Evolutionary conservation across 2,113 vertebrate species (phyloP).

Genomic region (Scophthalmus maximus): DNA sequence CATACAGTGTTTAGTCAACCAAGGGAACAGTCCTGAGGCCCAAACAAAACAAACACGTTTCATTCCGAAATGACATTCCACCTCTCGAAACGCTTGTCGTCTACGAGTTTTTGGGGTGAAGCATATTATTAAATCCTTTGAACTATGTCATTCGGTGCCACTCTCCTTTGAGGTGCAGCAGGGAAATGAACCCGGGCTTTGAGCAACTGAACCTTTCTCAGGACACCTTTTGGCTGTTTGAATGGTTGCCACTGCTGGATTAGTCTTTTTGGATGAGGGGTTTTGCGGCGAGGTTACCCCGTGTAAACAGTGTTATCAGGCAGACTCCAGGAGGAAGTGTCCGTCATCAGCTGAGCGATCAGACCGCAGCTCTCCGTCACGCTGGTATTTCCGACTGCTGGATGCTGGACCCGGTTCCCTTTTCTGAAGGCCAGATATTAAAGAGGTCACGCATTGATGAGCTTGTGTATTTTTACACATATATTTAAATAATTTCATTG

Average conservation of each 20-base stretch:
- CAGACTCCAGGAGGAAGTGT: slow-evolving; percentile 74
- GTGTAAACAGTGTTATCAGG: slow-evolving; percentile 78
- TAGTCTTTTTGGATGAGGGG: slow-evolving; percentile 35
- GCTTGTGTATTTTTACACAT: background rate
- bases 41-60: slow-evolving; percentile 34
- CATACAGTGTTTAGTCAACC: slow-evolving; percentile 29
- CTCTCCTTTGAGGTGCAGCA: background rate
- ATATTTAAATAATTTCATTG: slow-evolving; percentile 10
- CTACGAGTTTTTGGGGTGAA: slow-evolving; percentile 1
- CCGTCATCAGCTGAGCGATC: slow-evolving; percentile 70
- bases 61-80: slow-evolving; percentile 21
- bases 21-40: slow-evolving; percentile 29
- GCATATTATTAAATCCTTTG: slow-evolving; percentile 13
- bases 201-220: slow-evolving; percentile 1
- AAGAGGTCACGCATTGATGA: slow-evolving; percentile 20
- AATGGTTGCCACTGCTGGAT: background rate
- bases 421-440: slow-evolving; percentile 28
- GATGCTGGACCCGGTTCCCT: slow-evolving; percentile 8
- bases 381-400: slow-evolving; percentile 61
- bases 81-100: slow-evolving; percentile 15
- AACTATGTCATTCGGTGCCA: slow-evolving; percentile 1
- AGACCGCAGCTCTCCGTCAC: slow-evolving; percentile 37
- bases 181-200: slow-evolving; percentile 2
- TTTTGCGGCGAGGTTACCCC: slow-evolving; percentile 39
- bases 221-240: background rate